Base-by-base conservation (phyloP, 2,888 invertebrate species). In the Lysandra bellargus region DNA sequence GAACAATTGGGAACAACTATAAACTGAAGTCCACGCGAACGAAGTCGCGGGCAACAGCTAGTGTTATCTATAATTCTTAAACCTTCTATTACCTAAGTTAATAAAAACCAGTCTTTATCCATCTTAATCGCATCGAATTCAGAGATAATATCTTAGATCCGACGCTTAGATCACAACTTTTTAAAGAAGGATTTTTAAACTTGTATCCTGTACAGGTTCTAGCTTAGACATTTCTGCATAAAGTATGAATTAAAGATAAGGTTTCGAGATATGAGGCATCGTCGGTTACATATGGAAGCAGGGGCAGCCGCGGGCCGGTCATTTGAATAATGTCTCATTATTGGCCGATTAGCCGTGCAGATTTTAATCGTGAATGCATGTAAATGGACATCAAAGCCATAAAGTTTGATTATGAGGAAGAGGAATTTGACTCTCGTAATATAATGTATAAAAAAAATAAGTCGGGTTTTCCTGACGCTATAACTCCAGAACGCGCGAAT, bases 321-420 rank as follows among this genome's bases (percentile, higher is more conserved):
- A 88, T 88, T 87, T 88, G 85, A 88, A 88, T 89, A 88, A 86
- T 86, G 85, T 84, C 84, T 76, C 76, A 76, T 76, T 76, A 76
- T 76, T 57, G 84, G 84, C 83, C 85, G 85, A 87, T 88, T 86
- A 85, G 30, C 57, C 53, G 23, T 30, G 76, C 53, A 57, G 76
- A 76, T 76, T 76, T 76, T 57, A 57, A 76, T 76, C 53, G 57
- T 33, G 17, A 37, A 76, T 33, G 57, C 33, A 76, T 76, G 57
- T 57, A 76, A 76, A 33, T 57, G 76, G 57, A 76, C 57, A 76
- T 76, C 44, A 9, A 12, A 69, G 14, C 69, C 33, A 14, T 69
- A 33, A 69, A 17, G 33, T 33, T 37, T 14, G 12, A 37, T 69
- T 33, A 37, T 37, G 30, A 33, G 69, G 33, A 69, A 69, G 30